Evolutionary conservation across 2,113 vertebrate species (phyloP), one percentile per base, ranked within the genome.

Genomic region (pig (Sus scrofa)): DNA sequence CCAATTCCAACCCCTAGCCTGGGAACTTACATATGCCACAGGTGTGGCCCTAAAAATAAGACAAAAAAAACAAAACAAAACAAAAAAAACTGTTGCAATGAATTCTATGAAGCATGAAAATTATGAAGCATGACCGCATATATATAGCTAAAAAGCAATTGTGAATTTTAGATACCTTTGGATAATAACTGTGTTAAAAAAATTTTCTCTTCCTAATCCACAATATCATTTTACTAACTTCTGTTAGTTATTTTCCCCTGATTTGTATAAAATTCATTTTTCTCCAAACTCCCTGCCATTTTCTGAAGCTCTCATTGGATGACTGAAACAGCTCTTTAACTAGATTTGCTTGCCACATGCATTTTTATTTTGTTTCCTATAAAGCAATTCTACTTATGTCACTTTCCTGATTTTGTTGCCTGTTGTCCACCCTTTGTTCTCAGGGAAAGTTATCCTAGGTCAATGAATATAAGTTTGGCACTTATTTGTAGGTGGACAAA

Each of bases 91-190:
- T 91, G 34, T 63, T 82, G 39, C 22, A 70, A 71, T 18, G 82
- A 93, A 92, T 82, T 89, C 16, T 77, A 52, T 44, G 30, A 86
- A 19, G 89, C 50, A 63, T 87, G 68, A 78, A 74, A 88, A 73
- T 77, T 63, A 56, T 82, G 68, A 94, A 20, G 30, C 52, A 74
- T 22, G 18, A n/a, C 14, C 13, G 19, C 60, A 71, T 68, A 77
- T 58, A 39, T 75, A 94, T 52, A 62, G 93, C 56, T 62, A 85
- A 91, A 83, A 93, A 78, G 30, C 30, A 91, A 22, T 52, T 67
- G 32, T 70, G 58, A 81, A 86, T 94, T 67, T 86, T 75, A 58
- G 32, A 60, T 78, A 95, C 6, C 5, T 91, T 96, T 63, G 1
- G 56, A 86, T 67, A 93, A 70, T 32, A 34, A 34, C 8, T 16